These are phyloP conservation scores for Gastrophryne carolinensis DNA, from an alignment of 2,797 vertebrate species.

Conservation along the genomic window DNA sequence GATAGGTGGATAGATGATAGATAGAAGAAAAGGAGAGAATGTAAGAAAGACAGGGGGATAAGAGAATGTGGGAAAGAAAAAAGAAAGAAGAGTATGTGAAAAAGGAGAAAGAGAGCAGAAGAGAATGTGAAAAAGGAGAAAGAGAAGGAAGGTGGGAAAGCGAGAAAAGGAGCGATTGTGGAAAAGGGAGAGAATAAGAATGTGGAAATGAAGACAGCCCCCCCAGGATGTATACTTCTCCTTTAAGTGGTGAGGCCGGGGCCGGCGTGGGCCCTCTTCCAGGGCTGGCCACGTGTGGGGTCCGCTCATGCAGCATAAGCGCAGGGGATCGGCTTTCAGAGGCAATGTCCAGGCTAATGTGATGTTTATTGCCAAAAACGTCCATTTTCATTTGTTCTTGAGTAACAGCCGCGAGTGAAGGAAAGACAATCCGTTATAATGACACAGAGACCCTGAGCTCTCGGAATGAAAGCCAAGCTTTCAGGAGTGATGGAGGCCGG, in stretches of 20 bases:
- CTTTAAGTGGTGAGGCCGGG: neutral
- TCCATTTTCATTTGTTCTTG: conserved; percentile 55
- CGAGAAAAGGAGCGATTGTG: too few relatives aligned
- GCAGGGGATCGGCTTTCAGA: conserved; percentile 72
- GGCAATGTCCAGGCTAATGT: conserved; percentile 63
- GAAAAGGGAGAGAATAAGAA: too few relatives aligned
- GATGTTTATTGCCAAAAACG: conserved; percentile 63
- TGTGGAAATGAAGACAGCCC: too few relatives aligned
- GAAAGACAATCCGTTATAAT: conserved; percentile 60
- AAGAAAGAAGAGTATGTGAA: too few relatives aligned
- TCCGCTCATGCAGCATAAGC: conserved; percentile 62
- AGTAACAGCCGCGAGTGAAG: conserved; percentile 55
- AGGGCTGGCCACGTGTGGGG: conserved; percentile 66
- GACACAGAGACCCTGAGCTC: conserved; percentile 57
- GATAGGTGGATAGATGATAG: too few relatives aligned
- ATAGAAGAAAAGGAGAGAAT: too few relatives aligned
- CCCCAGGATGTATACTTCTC: accelerated
- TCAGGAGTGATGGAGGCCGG: neutral
- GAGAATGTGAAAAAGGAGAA: too few relatives aligned
- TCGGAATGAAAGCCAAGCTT: conserved; percentile 31
- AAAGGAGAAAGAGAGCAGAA: too few relatives aligned
- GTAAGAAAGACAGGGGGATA: too few relatives aligned
- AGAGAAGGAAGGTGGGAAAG: too few relatives aligned
- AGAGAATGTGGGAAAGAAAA: too few relatives aligned
- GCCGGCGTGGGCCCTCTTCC: conserved; percentile 34